Percentiles rank a stretch among this genome's conserved stretches.
Evolutionary conservation across 1,140 invertebrate genomes (phyloP).

Genomic region (Ooceraea biroi): DNA sequence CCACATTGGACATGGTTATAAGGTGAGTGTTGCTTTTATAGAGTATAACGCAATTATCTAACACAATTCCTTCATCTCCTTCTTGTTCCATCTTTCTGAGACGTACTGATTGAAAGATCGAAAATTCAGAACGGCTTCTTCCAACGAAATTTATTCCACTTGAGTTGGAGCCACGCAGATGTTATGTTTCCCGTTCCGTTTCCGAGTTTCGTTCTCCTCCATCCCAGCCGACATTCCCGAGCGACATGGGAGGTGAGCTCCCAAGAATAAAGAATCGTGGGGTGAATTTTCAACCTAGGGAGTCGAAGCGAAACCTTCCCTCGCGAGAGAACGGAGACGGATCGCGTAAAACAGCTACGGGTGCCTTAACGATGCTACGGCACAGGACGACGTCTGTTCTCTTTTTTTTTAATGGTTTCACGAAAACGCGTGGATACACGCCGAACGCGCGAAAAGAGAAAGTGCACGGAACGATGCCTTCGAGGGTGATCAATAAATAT

Average conservation of each 20-base stretch:
- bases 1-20: slow-evolving; percentile 86
- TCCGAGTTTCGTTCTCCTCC: slow-evolving; percentile 54
- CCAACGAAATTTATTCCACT: slow-evolving; percentile 63
- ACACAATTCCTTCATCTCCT: not conserved
- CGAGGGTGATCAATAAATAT: slow-evolving; percentile 86
- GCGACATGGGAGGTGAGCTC: slow-evolving; percentile 68
- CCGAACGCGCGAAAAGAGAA: slow-evolving; percentile 50
- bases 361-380: slow-evolving; percentile 53
- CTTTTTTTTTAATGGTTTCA: slow-evolving; percentile 42
- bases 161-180: slow-evolving; percentile 65
- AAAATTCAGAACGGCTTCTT: slow-evolving; percentile 36
- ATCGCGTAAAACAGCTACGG: slow-evolving; percentile 70
- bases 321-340: slow-evolving; percentile 37
- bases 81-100: not conserved
- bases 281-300: slow-evolving; percentile 79
- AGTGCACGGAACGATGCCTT: slow-evolving; percentile 82
- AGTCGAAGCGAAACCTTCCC: not conserved
- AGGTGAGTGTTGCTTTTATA: slow-evolving; percentile 81
- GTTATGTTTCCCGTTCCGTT: slow-evolving; percentile 28
- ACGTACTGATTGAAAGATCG: not conserved
- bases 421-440: slow-evolving; percentile 35
- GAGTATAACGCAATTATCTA: slow-evolving; percentile 28
- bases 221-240: slow-evolving; percentile 47
- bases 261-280: slow-evolving; percentile 80
- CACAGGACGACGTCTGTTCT: slow-evolving; percentile 44